Conservation (phyloP, 1,140 invertebrate species). For the Aphidius gifuensis region DNA sequence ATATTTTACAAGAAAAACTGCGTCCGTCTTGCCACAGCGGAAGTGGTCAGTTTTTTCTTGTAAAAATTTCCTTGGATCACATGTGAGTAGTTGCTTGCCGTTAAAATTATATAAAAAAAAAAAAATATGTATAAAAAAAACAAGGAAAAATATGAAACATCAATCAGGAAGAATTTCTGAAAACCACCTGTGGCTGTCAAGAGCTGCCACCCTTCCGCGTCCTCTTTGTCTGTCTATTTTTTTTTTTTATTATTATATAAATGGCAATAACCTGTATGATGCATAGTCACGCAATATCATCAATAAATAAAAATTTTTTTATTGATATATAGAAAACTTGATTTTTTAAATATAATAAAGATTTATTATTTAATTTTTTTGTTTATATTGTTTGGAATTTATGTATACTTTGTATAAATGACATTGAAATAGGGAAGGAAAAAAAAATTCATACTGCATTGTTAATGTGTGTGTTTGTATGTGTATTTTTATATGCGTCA, state of each 20-base stretch:
- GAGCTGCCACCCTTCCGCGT: slow-evolving; percentile 15
- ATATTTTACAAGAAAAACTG: neutral
- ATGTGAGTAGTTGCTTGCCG: neutral
- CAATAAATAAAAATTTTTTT: slow-evolving; percentile 28
- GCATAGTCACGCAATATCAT: slow-evolving; percentile 30
- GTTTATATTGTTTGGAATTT: no score
- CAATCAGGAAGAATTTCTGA: slow-evolving; percentile 17
- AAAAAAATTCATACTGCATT: no score
- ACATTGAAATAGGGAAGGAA: no score
- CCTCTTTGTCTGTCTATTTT: slow-evolving; percentile 16
- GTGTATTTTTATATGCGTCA: no score
- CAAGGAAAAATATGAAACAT: slow-evolving; percentile 13
- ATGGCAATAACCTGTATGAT: neutral
- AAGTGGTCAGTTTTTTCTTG: slow-evolving; percentile 17
- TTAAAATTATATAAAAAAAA: slow-evolving; percentile 4
- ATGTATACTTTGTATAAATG: no score
- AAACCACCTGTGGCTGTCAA: slow-evolving; percentile 34
- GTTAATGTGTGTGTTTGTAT: no score
- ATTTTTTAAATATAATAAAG: no score
- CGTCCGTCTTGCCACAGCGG: neutral
- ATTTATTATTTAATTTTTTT: no score
- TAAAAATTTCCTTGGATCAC: slow-evolving; percentile 2
- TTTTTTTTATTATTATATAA: neutral
- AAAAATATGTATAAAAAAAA: slow-evolving; percentile 1
- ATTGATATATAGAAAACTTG: no score